phyloP scores from a whole-genome alignment of 2,113 vertebrate species.

The Prionailurus viverrinus region DNA sequence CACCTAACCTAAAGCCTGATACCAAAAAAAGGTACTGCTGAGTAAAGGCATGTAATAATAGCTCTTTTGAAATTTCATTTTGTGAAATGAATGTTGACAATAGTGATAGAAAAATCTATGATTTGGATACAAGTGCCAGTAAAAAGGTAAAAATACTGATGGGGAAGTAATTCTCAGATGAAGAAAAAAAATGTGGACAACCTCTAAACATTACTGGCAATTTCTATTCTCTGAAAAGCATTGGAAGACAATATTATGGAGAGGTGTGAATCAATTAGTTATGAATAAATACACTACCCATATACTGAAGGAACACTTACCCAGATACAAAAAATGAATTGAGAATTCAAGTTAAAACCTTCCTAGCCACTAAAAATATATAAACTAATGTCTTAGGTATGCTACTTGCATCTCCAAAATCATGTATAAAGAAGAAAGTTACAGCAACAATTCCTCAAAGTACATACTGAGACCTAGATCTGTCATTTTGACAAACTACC shows the following conservation, averaged over 20 bases:
- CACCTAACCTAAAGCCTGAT: background rate
- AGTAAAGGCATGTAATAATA: background rate
- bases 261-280: background rate
- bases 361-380: background rate
- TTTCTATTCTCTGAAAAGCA: constrained; percentile 30
- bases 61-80: background rate
- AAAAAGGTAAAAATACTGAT: constrained; percentile 28
- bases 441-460: constrained; percentile 56
- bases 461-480: constrained; percentile 66
- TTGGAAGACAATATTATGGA: background rate
- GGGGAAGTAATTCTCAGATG: background rate
- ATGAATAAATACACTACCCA: background rate
- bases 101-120: constrained; percentile 19
- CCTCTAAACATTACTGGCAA: background rate
- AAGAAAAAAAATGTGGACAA: background rate
- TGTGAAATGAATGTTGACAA: constrained; percentile 21
- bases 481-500: constrained; percentile 76
- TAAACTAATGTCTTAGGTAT: background rate
- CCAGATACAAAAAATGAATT: background rate
- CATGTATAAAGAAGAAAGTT: constrained; percentile 32
- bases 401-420: constrained; percentile 33
- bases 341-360: constrained; percentile 37
- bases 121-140: background rate
- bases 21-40: background rate
- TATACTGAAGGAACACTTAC: background rate